Conservation (phyloP, 2,888 invertebrate species). For the Polydesmus complanatus region DNA sequence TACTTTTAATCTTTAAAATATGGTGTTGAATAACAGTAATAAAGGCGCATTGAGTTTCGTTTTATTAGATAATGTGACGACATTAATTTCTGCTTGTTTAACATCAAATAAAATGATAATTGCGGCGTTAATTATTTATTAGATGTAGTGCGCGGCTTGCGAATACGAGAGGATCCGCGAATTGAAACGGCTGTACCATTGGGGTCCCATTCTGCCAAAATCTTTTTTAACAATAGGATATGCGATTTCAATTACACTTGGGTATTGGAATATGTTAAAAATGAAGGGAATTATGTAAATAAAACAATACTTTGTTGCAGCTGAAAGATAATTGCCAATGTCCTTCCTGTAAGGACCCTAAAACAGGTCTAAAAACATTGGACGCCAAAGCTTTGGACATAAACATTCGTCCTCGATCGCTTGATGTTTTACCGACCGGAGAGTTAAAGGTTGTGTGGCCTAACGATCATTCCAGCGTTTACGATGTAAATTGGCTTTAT, state of each 20-base stretch:
- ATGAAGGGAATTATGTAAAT: too few relatives aligned
- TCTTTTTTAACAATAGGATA: conserved; percentile 24
- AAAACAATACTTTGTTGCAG: too few relatives aligned
- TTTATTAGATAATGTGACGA: too few relatives aligned
- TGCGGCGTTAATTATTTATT: too few relatives aligned
- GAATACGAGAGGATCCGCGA: not conserved
- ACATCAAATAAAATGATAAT: too few relatives aligned
- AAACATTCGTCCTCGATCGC: conserved; percentile 24
- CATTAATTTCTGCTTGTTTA: too few relatives aligned
- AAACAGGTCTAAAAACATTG: conserved; percentile 26
- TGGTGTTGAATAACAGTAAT: too few relatives aligned
- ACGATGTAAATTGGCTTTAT: conserved; percentile 27
- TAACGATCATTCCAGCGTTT: conserved; percentile 24
- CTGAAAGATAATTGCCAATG: conserved; percentile 28
- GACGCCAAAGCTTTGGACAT: conserved; percentile 25
- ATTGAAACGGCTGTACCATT: conserved; percentile 14
- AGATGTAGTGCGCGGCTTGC: too few relatives aligned
- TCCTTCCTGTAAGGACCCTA: conserved; percentile 23
- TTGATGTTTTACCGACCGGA: conserved; percentile 25
- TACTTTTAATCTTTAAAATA: too few relatives aligned
- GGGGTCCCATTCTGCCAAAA: conserved; percentile 22
- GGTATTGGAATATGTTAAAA: too few relatives aligned
- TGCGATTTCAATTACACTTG: conserved; percentile 27
- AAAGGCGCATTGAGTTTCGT: too few relatives aligned
- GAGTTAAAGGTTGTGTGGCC: conserved; percentile 26